Conservation (phyloP, 2,113 vertebrate genomes). For the Trachemys scripta region DNA sequence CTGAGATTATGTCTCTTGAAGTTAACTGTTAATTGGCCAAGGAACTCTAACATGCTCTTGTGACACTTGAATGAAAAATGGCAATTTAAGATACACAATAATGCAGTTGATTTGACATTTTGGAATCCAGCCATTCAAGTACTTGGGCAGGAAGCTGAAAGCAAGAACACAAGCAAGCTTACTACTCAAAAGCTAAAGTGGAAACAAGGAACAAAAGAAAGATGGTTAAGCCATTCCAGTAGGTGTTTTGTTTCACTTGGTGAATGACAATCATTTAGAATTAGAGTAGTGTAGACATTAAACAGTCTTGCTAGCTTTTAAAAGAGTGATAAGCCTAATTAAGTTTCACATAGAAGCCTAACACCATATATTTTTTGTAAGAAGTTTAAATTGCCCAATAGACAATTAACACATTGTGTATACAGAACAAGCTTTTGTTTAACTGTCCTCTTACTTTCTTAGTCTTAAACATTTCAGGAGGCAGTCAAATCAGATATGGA, state of each 20-base stretch:
- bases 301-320: neutral
- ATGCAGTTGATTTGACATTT: neutral
- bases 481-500: neutral
- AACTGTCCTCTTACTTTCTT: too few species aligned
- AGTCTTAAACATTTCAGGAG: neutral
- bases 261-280: neutral
- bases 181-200: neutral
- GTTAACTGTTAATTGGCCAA: neutral
- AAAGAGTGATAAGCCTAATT: neutral
- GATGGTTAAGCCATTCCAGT: neutral
- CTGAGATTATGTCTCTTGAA: neutral
- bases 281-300: neutral
- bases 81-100: neutral
- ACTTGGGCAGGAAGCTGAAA: neutral
- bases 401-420: neutral
- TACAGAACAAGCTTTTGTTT: neutral
- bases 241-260: neutral
- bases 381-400: neutral
- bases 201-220: neutral
- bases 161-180: neutral
- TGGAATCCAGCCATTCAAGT: neutral
- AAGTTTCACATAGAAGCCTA: too few species aligned
- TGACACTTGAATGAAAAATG: neutral
- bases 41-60: neutral
- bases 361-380: neutral